Conservation (phyloP, 2,113 vertebrate genomes). For the Ginglymostoma cirratum region DNA sequence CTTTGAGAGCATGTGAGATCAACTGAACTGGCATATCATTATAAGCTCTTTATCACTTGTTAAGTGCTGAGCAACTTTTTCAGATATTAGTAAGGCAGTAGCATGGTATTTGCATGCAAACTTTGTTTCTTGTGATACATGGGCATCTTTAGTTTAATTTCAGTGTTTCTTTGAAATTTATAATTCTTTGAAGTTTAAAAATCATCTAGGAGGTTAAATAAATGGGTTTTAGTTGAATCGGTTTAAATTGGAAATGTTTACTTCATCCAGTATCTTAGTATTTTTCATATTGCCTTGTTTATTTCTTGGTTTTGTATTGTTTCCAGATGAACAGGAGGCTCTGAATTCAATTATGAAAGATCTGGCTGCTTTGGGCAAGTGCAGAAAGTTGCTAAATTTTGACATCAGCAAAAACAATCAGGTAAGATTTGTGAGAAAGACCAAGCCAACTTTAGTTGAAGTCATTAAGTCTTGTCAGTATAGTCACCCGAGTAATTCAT, state of each 20-base stretch:
- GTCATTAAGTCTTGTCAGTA: not conserved
- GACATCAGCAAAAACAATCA: conserved; percentile 74
- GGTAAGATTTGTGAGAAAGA: conserved; percentile 50
- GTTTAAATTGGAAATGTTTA: not conserved
- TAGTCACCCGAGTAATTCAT: not conserved
- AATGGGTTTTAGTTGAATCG: not conserved
- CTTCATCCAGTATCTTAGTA: not conserved
- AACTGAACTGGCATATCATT: not conserved
- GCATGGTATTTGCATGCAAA: not conserved
- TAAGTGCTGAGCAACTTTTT: not conserved
- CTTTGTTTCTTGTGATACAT: not conserved
- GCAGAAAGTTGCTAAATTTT: conserved; percentile 64
- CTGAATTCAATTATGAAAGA: conserved; percentile 90
- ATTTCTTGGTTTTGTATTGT: conserved; percentile 14
- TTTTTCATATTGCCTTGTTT: not conserved
- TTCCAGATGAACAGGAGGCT: conserved; percentile 77
- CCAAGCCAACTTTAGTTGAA: not conserved
- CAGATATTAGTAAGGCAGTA: not conserved
- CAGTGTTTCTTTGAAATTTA: not conserved
- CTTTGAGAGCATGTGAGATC: not conserved
- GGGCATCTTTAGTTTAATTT: not conserved
- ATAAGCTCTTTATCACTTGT: not conserved
- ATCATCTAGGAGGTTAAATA: not conserved
- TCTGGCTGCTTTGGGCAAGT: conserved; percentile 73
- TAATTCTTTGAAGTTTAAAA: not conserved